A percentile compares a stretch with the other conserved stretches of the same genome.
Conservation (phyloP, 1,140 invertebrate species). For the Rhagoletis zephyria region DNA sequence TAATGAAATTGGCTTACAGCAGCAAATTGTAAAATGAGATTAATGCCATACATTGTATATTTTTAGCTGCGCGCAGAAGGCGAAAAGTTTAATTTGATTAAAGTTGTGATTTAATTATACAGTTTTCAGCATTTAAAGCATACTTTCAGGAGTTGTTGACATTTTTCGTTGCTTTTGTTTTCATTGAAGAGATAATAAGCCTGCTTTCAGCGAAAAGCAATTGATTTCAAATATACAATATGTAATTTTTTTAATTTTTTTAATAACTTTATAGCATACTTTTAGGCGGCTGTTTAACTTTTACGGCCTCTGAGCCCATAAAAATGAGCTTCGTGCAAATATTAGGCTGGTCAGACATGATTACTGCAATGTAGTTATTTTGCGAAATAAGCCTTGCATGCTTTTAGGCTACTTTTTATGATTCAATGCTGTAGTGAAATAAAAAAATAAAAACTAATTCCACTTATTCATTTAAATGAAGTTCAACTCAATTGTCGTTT, state of each 20-base stretch:
- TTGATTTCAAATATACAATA: neutral
- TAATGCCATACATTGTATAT: slow-evolving; percentile 24
- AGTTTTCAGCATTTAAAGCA: neutral
- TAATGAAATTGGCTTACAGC: neutral
- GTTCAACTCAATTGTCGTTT: neutral
- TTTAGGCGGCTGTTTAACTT: neutral
- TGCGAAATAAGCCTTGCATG: neutral
- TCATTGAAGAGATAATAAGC: neutral
- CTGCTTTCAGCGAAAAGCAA: neutral
- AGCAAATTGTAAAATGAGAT: neutral
- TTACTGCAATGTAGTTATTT: neutral
- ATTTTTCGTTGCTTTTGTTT: neutral
- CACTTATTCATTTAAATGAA: no score
- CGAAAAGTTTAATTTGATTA: neutral
- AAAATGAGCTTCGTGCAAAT: no score
- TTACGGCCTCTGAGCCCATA: no score
- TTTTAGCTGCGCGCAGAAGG: neutral
- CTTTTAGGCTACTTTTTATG: neutral
- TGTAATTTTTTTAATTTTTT: neutral
- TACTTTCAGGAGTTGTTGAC: neutral
- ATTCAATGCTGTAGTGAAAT: no score
- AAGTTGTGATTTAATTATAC: neutral
- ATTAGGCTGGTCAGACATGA: no score
- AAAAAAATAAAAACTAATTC: no score
- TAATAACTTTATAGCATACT: neutral